Evolutionary conservation across 2,888 invertebrate genomes (phyloP).

Genomic region (Didymodactylos carnosus): DNA sequence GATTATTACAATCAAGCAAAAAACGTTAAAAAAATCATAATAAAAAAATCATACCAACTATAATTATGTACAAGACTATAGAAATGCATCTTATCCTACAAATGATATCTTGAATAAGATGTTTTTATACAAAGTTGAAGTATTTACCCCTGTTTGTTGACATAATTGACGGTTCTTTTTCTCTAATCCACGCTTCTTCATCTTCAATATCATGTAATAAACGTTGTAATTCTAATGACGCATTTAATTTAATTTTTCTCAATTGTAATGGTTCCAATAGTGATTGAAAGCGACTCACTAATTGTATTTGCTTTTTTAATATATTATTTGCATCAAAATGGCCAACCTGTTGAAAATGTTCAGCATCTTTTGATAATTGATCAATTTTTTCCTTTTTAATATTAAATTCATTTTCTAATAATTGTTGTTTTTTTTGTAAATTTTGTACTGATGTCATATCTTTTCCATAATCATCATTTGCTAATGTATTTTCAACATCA

Average conservation of each 20-base stretch:
- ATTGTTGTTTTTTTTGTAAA: conserved; percentile 86
- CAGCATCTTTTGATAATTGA: neutral
- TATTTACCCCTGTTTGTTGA: neutral
- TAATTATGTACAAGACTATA: too few relatives aligned
- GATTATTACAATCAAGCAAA: too few relatives aligned
- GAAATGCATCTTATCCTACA: too few relatives aligned
- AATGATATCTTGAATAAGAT: too few relatives aligned
- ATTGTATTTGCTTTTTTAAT: conserved; percentile 56
- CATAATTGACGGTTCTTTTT: conserved; percentile 14
- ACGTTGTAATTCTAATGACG: conserved; percentile 86
- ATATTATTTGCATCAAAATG: conserved; percentile 96
- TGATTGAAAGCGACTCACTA: conserved; percentile 52
- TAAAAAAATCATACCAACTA: too few relatives aligned
- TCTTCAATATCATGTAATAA: conserved; percentile 92
- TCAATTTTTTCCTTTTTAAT: conserved; percentile 51
- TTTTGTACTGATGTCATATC: conserved; percentile 96
- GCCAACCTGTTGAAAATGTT: conserved; percentile 70
- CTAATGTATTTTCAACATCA: conserved; percentile 59
- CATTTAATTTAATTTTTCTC: conserved; percentile 65
- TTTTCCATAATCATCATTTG: conserved; percentile 47
- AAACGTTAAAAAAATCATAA: too few relatives aligned
- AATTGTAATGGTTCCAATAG: conserved; percentile 56
- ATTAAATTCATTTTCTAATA: conserved; percentile 80
- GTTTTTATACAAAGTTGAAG: too few relatives aligned
- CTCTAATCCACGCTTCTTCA: conserved; percentile 83